Base-by-base conservation (phyloP, 1,140 invertebrate species). In the Polypedilum vanderplanki region DNA sequence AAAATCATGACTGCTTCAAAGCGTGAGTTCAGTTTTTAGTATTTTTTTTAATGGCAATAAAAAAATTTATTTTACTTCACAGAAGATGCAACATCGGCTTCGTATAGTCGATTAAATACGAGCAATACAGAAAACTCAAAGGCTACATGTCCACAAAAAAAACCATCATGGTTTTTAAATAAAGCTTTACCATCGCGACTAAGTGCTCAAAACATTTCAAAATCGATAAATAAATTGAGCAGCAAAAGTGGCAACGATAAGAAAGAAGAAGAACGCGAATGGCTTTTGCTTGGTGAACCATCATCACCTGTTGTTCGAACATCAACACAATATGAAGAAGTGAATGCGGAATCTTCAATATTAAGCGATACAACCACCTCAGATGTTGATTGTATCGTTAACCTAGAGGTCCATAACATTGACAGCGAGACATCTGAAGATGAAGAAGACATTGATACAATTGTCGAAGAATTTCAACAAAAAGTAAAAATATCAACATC, bases 391-490 rank as follows among this genome's bases (percentile, higher is more conserved):
- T 82, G 78, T 22, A 79, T 80, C 0, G 80, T 80, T n/a, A 80
- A 81, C 73, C 79, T 81, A 46, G 81, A 82, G 5, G 5, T 33
- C 1, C 24, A 33, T 41, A 79, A 80, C 74, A 78, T 77, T 20
- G 81, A 82, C 65, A 81, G 81, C n/a, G 81, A 83, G 73, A 82
- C 80, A 64, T 83, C 81, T 3, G 82, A 81, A 12, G 81, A 83
- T 74, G 46, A 57, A 70, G 65, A 70, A 18, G 65, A 70, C 17
- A 83, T 83, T 46, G 81, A 83, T 78, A 81, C 79, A 20, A 81
- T 82, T 73, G 81, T 83, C 1, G 81, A 83, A 77, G 81, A 83
- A 64, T 83, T 82, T 77, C 76, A 81, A 3, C 80, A 83, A 67
- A 83, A 83, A 77, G 78, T 83, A 18, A 81, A 81, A 77, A 80